Evolutionary conservation across 2,113 vertebrate genomes (phyloP).

Genomic region (Crypturellus undulatus): DNA sequence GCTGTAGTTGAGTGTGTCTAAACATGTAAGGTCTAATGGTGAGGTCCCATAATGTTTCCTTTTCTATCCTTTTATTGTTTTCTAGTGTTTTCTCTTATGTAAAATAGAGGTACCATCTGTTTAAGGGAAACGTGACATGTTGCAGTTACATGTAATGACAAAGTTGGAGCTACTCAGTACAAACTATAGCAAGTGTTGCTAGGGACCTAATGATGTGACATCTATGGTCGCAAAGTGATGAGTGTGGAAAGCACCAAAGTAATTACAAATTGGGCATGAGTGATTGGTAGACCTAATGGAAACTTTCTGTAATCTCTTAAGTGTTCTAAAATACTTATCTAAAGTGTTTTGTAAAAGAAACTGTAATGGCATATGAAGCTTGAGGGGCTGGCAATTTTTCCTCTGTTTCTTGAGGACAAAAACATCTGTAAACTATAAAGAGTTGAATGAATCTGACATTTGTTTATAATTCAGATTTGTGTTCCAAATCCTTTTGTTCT

Average conservation of each 20-base stretch:
- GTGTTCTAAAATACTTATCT: background rate
- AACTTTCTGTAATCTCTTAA: background rate
- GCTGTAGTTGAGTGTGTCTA: background rate
- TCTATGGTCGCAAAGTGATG: background rate
- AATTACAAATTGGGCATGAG: background rate
- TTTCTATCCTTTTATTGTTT: background rate
- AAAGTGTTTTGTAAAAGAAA: background rate
- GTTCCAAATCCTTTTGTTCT: conserved; percentile 2
- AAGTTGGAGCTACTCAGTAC: background rate
- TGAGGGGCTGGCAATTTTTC: background rate
- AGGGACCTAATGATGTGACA: background rate
- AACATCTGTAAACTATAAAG: background rate
- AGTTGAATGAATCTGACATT: conserved; percentile 13
- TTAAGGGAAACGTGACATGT: background rate
- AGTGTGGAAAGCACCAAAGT: background rate
- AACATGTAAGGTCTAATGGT: background rate
- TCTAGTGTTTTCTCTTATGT: background rate
- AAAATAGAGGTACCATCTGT: background rate
- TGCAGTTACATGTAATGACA: background rate
- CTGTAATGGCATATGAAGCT: background rate
- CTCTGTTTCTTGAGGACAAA: background rate
- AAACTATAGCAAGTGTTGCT: background rate
- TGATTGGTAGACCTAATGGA: background rate
- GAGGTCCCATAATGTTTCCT: background rate
- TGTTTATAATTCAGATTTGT: conserved; percentile 24